Conservation (phyloP, 2,113 vertebrate genomes). For the Malaclemys terrapin region DNA sequence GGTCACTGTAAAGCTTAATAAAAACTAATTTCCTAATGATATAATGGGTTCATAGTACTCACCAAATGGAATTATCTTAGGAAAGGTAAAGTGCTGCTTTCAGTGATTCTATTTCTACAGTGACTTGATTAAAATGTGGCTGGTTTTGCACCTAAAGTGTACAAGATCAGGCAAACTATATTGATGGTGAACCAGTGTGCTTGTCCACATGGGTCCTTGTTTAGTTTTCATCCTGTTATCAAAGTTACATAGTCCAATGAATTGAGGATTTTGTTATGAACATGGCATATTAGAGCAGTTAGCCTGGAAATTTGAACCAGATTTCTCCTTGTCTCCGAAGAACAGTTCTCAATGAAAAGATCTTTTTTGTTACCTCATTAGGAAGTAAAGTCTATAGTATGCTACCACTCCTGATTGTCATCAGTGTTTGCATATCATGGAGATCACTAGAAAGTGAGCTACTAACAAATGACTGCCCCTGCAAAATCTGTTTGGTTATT, state of each 20-base stretch:
- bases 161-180: neutral
- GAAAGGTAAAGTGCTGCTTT: neutral
- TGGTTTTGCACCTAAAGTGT: neutral
- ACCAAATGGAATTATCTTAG: neutral
- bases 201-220: neutral
- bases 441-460: neutral
- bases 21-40: neutral
- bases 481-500: conserved; percentile 22
- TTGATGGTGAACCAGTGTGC: neutral
- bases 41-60: neutral
- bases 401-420: neutral
- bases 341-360: neutral
- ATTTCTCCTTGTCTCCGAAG: neutral
- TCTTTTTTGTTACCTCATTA: neutral
- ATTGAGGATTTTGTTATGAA: neutral
- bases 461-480: conserved; percentile 11
- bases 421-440: neutral
- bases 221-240: neutral
- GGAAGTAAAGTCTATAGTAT: neutral
- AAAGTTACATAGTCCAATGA: neutral
- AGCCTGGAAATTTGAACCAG: neutral
- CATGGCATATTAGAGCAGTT: neutral
- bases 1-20: neutral
- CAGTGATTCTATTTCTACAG: neutral
- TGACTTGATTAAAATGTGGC: neutral